Evolutionary conservation across 2,888 invertebrate genomes (phyloP), one percentile per base, ranked within the genome.

Genomic region (Thereva unica): DNA sequence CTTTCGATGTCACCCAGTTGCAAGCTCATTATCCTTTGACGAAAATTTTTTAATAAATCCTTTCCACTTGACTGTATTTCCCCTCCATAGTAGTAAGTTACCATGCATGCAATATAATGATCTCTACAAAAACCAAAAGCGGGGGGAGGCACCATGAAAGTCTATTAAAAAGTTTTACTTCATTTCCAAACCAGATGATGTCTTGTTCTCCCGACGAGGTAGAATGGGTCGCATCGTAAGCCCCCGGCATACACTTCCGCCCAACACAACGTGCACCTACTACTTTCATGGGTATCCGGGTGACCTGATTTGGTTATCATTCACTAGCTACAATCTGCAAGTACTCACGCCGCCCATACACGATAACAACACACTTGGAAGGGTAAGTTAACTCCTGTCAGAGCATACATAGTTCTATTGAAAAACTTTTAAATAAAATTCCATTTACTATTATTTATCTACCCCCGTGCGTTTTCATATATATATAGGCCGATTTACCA

Each of bases 261-360:
- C 92, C 1, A 90, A 91, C 76, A 91, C 93, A 66, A 92, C 92
- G 52, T 94, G 94, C 83, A 90, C 89, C 38, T 94, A 93, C 86
- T 89, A 87, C 72, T 92, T 94, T 78, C 87, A 88, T 76, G 93
- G 93, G 38, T 86, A 88, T 71, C 85, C 88, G 83, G 85, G 88
- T 59, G 93, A 93, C 78, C 85, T 90, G 69, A 88, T 94, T 66
- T 94, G 94, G 94, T 84, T 93, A 72, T 93, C 91, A 80, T 93
- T 93, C 78, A 87, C 91, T 71, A 92, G 92, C 71, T 93, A 91
- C 82, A 90, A 89, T 72, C 90, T 92, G 74, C 86, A 91, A 76
- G 90, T 91, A 70, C 82, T 92, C 69, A 83, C 89, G 73, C 82
- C 82, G 68, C 87, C 86, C 69, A 84, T 84, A 75, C 83, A 82